phyloP scores from a whole-genome alignment of 2,113 vertebrate genomes.

The Pongo abelii region DNA sequence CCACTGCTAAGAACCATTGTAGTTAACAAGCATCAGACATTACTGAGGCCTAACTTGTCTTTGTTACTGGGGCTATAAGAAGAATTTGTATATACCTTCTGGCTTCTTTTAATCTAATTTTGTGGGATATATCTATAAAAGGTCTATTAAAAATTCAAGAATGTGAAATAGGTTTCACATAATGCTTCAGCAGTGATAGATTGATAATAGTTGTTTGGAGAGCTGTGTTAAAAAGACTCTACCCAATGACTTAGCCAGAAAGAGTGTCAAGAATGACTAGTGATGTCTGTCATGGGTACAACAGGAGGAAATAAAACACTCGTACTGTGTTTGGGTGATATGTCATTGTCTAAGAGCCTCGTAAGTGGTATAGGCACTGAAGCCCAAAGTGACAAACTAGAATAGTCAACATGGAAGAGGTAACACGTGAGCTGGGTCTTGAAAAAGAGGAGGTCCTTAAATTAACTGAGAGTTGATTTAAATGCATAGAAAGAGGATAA shows the following conservation, averaged over 20 bases:
- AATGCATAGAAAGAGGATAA: neutral
- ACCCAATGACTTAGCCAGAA: neutral
- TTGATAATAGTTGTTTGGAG: neutral
- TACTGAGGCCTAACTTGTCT: neutral
- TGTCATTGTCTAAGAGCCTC: neutral
- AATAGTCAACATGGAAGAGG: neutral
- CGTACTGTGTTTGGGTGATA: neutral
- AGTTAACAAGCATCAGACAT: neutral
- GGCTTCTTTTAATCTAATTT: neutral
- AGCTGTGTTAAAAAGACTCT: neutral
- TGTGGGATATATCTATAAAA: neutral
- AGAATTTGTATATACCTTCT: neutral
- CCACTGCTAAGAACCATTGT: neutral
- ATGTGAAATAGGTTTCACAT: neutral
- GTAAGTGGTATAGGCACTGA: neutral
- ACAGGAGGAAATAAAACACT: neutral
- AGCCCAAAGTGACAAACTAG: neutral
- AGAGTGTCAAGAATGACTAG: neutral
- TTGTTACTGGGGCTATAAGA: neutral
- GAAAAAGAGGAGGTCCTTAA: neutral
- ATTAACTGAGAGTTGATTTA: neutral
- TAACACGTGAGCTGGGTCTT: neutral
- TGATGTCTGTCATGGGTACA: neutral
- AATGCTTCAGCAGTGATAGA: neutral
- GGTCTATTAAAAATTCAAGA: slow-evolving; percentile 16